phyloP scores from a whole-genome alignment of 1,140 invertebrate genomes.

The Linepithema humile region DNA sequence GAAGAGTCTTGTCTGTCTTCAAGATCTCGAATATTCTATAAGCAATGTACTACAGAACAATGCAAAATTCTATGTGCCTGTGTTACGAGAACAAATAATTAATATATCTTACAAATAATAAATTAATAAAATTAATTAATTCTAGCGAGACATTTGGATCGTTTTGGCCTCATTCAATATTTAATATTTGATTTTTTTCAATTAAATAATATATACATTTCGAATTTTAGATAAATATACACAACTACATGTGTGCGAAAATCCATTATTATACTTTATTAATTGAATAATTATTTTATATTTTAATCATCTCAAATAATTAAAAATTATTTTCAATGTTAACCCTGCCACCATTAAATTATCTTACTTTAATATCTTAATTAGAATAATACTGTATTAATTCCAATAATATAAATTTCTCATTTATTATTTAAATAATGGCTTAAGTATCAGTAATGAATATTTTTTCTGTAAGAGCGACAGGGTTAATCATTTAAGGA shows the following conservation, averaged over 20 bases:
- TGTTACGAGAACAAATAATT: background rate
- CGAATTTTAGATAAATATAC: background rate
- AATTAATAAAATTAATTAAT: too few relatives aligned
- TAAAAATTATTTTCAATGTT: background rate
- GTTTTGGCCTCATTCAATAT: too few relatives aligned
- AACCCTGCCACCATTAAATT: background rate
- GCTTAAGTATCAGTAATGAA: background rate
- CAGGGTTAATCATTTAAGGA: background rate
- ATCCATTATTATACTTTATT: too few relatives aligned
- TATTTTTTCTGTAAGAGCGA: background rate
- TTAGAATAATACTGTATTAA: background rate
- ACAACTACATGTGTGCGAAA: too few relatives aligned
- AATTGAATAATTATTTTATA: background rate
- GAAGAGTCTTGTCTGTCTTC: background rate
- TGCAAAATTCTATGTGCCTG: too few relatives aligned
- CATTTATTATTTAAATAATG: background rate
- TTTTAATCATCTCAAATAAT: too few relatives aligned
- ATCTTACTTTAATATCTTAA: background rate
- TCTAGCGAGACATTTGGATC: too few relatives aligned
- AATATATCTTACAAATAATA: background rate
- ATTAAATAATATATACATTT: too few relatives aligned
- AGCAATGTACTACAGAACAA: too few relatives aligned
- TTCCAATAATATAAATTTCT: background rate
- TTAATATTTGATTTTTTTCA: too few relatives aligned
- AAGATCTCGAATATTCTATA: slow-evolving; percentile 31